A percentile compares a stretch with the other conserved stretches of the same genome.
These are phyloP conservation scores for Parapristionchus giblindavisi DNA, from an alignment of 2,888 invertebrate species.

Conservation along the genomic window DNA sequence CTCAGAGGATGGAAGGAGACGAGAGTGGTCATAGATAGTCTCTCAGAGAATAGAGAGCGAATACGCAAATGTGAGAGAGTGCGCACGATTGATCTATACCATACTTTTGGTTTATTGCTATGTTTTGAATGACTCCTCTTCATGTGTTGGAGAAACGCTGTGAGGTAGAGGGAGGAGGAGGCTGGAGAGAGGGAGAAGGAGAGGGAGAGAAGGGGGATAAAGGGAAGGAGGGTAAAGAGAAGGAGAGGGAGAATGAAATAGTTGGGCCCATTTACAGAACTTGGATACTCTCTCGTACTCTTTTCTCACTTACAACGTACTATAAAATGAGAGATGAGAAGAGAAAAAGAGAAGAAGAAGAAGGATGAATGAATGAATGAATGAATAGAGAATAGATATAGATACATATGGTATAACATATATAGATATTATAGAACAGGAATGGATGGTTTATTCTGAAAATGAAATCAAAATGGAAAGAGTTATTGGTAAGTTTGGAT, in stretches of 20 bases:
- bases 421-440: slow-evolving; percentile 48
- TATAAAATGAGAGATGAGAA: background rate
- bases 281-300: background rate
- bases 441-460: slow-evolving; percentile 47
- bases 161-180: no score
- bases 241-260: slow-evolving; percentile 7
- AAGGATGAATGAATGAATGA: background rate
- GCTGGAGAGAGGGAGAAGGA: slow-evolving; percentile 7
- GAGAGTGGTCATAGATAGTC: no score
- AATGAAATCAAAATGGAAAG: slow-evolving; percentile 39
- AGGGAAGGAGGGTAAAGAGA: background rate
- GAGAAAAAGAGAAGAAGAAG: background rate
- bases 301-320: slow-evolving; percentile 14
- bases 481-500: slow-evolving; percentile 38
- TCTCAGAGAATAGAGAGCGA: no score
- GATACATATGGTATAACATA: background rate
- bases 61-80: background rate
- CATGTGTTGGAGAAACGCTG: no score
- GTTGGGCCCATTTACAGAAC: no score
- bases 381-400: background rate
- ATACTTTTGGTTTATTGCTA: no score
- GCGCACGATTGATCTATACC: slow-evolving; percentile 7
- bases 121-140: no score
- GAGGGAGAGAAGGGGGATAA: slow-evolving; percentile 12
- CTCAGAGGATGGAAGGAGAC: no score